Percentiles rank a stretch among this genome's conserved stretches.
Conservation (phyloP, 1,140 invertebrate genomes). For the Bombus difficillimus region DNA sequence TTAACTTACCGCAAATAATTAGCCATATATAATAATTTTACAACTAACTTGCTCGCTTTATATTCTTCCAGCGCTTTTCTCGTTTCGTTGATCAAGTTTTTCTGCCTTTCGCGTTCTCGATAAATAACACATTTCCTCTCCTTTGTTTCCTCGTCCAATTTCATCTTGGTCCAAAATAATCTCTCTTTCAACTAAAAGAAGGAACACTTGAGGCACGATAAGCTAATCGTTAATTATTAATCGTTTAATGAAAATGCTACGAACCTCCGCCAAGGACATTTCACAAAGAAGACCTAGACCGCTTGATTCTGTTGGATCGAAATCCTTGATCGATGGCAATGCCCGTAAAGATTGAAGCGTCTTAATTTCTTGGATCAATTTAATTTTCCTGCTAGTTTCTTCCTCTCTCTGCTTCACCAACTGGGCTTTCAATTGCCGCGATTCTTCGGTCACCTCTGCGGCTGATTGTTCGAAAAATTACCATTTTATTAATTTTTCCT, state of each 20-base stretch:
- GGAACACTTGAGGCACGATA: neutral
- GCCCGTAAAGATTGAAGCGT: conserved; percentile 21
- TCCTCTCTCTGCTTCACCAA: conserved; percentile 15
- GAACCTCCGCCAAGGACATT: conserved; percentile 46
- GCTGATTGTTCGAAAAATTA: neutral
- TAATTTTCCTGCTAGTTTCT: conserved; percentile 35
- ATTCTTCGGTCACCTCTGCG: conserved; percentile 36
- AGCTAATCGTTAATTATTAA: too few species aligned
- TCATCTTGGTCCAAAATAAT: conserved; percentile 45
- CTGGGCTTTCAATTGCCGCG: conserved; percentile 25
- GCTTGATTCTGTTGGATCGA: conserved; percentile 42
- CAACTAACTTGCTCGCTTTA: conserved; percentile 30
- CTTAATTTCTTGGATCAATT: conserved; percentile 43
- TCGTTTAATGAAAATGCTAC: neutral
- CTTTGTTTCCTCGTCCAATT: conserved; percentile 29
- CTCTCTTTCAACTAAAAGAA: conserved; percentile 34
- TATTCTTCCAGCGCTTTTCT: conserved; percentile 28
- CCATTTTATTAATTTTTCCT: neutral
- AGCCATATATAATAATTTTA: neutral
- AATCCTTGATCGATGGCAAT: conserved; percentile 24
- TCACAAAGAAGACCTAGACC: conserved; percentile 49
- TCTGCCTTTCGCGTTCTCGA: conserved; percentile 47
- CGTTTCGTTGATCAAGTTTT: conserved; percentile 21
- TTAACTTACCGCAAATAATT: neutral
- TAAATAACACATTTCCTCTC: conserved; percentile 17